Evolutionary conservation across 2,888 invertebrate genomes (phyloP), one percentile per base, ranked within the genome.

Genomic region (Autographa pulchrina): DNA sequence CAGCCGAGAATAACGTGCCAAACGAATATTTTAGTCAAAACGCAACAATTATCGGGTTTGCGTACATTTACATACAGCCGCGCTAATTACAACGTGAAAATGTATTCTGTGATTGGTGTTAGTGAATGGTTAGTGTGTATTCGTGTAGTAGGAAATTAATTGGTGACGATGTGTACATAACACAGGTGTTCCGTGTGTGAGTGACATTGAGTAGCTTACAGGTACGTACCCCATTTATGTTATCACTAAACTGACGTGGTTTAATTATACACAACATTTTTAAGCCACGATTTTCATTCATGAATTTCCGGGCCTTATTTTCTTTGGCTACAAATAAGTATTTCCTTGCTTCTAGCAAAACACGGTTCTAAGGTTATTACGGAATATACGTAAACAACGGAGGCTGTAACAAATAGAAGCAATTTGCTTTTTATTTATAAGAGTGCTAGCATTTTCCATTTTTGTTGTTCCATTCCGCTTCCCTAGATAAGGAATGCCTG

Each of bases 91-190:
- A 83, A 84, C 80, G 75, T 76, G 71, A 59, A 71, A 72, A 81
- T 77, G 75, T 67, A 70, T 75, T 77, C 77, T 78, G 89, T 90
- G 89, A 84, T 87, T 84, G 79, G 88, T 91, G 89, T 86, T 85
- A 85, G 91, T 92, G 92, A 88, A 88, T 86, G 80, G 88, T 82
- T 78, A 65, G 76, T 81, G 87, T 84, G 82, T 82, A 76, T 72
- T 78, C 68, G 69, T 82, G 80, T 80, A 77, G 78, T 83, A 79
- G 81, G 84, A 84, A 81, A 80, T 82, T 84, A 83, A 84, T 85
- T 83, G 82, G 74, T 80, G 78, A 81, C 77, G 64, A 84, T 85
- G 80, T 85, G 83, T 81, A 82, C 81, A 77, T 74, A 75, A 76
- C 77, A 78, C 77, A 74, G 77, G 76, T 69, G 75, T 60, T 83